These are phyloP conservation scores for Gobio occitaniae DNA, from an alignment of 2,797 vertebrate genomes.

Conservation along the genomic window DNA sequence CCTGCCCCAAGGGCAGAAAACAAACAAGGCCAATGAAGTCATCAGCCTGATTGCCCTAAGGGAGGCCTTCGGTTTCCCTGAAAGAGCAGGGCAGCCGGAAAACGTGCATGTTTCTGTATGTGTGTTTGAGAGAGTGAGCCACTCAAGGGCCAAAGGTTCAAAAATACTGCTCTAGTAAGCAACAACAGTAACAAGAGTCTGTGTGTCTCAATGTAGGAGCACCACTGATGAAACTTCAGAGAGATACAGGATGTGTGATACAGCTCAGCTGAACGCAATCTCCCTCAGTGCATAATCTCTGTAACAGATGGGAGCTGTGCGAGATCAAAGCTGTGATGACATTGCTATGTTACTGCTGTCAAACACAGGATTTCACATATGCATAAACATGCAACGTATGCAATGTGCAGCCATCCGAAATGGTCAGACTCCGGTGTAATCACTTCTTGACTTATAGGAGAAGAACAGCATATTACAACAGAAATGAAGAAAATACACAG, in stretches of 20 bases:
- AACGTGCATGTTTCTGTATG: background rate
- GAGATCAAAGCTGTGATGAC: constrained; percentile 26
- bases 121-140: background rate
- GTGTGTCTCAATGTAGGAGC: constrained; percentile 12
- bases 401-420: constrained; percentile 12
- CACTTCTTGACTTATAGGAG: constrained; percentile 30
- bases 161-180: constrained; percentile 22
- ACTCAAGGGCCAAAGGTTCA: background rate
- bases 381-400: constrained; percentile 14
- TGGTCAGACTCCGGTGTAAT: background rate
- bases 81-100: constrained; percentile 29
- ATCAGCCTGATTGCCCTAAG: constrained; percentile 45
- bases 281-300: constrained; percentile 20
- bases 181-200: background rate
- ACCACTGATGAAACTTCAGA: constrained; percentile 9
- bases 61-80: constrained; percentile 54
- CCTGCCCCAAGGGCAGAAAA: constrained; percentile 28
- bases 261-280: background rate
- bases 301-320: constrained; percentile 19
- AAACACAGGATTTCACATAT: constrained; percentile 19
- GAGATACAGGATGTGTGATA: constrained; percentile 9
- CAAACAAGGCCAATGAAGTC: constrained; percentile 57
- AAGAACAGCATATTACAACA: background rate
- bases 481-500: background rate
- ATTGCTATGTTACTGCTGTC: constrained; percentile 29